phyloP scores from a whole-genome alignment of 1,140 invertebrate species.

The Argopecten irradians region DNA sequence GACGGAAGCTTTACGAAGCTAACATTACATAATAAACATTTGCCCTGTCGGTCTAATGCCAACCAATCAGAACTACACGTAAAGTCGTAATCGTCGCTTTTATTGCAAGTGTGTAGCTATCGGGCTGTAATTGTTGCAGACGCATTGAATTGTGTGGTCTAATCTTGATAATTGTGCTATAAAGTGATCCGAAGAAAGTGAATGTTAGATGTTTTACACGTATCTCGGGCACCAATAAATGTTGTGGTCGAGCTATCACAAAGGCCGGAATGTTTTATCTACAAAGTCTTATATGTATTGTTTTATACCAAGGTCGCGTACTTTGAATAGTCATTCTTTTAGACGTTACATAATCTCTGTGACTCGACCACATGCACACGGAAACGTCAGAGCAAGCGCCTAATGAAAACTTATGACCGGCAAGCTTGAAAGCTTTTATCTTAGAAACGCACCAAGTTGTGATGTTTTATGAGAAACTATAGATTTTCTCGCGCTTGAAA shows the following conservation, averaged over 20 bases:
- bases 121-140: not conserved
- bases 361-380: not conserved
- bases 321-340: not conserved
- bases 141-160: not conserved
- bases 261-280: not conserved
- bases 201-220: not conserved
- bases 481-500: slow-evolving; percentile 17
- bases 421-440: slow-evolving; percentile 22
- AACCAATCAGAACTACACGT: too few species aligned
- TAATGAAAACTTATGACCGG: slow-evolving; percentile 21
- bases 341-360: slow-evolving; percentile 16
- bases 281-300: not conserved
- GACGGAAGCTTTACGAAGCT: too few species aligned
- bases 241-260: not conserved
- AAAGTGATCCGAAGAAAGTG: not conserved
- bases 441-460: not conserved
- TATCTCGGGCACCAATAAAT: not conserved
- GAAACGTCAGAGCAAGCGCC: slow-evolving; percentile 4
- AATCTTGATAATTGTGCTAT: not conserved
- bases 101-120: not conserved
- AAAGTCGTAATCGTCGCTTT: not conserved
- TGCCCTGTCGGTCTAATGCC: too few species aligned
- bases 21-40: too few species aligned
- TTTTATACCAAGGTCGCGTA: slow-evolving; percentile 3
- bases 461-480: slow-evolving; percentile 1